Evolutionary conservation across 2,113 vertebrate species (phyloP).

Genomic region (Dasyornis broadbenti): DNA sequence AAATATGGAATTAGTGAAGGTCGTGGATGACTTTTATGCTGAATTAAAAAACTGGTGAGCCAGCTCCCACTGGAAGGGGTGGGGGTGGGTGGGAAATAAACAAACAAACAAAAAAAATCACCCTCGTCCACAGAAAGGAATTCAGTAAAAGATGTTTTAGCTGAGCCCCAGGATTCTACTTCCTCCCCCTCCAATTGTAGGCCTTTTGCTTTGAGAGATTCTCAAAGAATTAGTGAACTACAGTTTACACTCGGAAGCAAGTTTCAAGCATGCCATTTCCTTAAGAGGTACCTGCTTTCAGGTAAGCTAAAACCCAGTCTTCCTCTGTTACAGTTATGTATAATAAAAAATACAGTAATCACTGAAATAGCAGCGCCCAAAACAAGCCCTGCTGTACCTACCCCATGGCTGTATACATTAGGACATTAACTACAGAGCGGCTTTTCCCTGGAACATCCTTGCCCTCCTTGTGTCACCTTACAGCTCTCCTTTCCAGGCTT

Average conservation of each 20-base stretch:
- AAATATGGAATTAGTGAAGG: background rate
- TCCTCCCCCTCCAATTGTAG: rapidly evolving
- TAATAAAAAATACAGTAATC: background rate
- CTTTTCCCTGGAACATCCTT: background rate
- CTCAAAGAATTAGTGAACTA: background rate
- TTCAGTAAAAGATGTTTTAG: background rate
- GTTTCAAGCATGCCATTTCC: background rate
- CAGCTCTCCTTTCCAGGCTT: background rate
- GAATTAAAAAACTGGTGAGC: background rate
- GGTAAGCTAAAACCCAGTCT: background rate
- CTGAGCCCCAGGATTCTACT: background rate
- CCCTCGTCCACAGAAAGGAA: background rate
- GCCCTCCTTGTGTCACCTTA: background rate
- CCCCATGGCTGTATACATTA: background rate
- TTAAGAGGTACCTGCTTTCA: background rate
- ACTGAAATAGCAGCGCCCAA: background rate
- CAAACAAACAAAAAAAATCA: background rate
- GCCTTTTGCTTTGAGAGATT: background rate
- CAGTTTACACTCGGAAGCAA: background rate
- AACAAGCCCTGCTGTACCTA: background rate
- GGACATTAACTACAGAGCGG: background rate
- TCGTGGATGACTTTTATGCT: rapidly evolving
- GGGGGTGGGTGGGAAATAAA: background rate
- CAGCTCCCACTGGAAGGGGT: background rate
- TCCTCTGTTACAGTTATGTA: background rate